These are phyloP conservation scores for Zoanthus sociatus DNA, from an alignment of 92 coral and sea anemone species.

Conservation along the genomic window DNA sequence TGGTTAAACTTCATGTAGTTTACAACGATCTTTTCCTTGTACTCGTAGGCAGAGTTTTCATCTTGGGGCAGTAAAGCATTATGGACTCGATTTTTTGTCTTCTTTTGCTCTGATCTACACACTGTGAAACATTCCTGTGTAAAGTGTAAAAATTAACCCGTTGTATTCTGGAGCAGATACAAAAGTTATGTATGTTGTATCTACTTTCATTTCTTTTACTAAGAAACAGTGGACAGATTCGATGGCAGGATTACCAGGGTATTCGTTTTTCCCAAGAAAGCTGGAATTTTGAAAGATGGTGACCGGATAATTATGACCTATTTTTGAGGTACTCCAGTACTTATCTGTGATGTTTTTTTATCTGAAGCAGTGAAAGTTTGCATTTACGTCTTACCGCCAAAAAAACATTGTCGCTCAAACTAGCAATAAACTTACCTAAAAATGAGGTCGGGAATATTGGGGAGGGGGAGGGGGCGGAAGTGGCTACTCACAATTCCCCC, in stretches of 20 bases:
- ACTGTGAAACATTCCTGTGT: constrained; percentile 86
- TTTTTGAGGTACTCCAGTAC: no score
- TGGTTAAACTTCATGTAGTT: constrained; percentile 79
- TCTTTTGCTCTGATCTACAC: constrained; percentile 79
- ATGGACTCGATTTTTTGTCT: constrained; percentile 77
- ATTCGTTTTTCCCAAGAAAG: not conserved
- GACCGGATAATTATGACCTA: no score
- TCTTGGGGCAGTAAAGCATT: constrained; percentile 81
- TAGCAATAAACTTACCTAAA: no score
- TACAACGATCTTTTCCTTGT: constrained; percentile 73
- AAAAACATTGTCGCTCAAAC: no score
- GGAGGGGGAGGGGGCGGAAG: not conserved
- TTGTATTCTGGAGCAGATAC: no score
- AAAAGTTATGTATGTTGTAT: no score
- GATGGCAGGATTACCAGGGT: not conserved
- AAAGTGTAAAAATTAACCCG: not conserved
- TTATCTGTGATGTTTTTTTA: no score
- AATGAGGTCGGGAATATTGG: not conserved
- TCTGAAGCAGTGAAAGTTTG: no score
- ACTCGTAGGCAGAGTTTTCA: constrained; percentile 50
- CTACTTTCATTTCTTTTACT: no score
- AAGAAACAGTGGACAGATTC: not conserved
- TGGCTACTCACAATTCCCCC: no score
- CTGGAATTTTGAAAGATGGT: not conserved
- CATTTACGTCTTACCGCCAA: no score